These are phyloP conservation scores for Leucoraja ocellata DNA, from an alignment of 2,797 vertebrate species.

Conservation along the genomic window DNA sequence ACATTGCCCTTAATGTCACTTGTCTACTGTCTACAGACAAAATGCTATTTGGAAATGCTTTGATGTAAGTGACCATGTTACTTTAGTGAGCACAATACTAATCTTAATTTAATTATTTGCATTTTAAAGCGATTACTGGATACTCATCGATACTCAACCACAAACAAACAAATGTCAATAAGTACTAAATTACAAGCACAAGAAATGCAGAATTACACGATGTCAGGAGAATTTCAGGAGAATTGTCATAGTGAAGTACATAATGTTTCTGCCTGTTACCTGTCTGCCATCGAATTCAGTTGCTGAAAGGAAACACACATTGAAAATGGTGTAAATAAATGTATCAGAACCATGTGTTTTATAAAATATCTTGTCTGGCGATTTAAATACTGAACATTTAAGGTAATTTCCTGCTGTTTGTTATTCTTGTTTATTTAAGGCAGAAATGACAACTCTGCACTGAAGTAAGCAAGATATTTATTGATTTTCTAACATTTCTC, in stretches of 20 bases:
- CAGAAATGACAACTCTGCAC: not conserved
- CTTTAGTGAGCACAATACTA: not conserved
- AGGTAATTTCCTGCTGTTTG: not conserved
- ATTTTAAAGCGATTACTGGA: not conserved
- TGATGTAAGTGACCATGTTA: not conserved
- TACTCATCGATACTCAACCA: too few species aligned
- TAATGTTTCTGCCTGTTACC: constrained; percentile 2
- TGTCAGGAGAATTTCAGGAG: too few species aligned
- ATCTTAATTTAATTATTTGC: not conserved
- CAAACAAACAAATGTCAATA: not conserved
- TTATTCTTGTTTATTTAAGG: not conserved
- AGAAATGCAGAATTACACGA: not conserved
- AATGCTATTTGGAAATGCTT: not conserved
- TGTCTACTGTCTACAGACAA: not conserved
- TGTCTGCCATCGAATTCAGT: constrained; percentile 24
- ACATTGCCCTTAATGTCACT: not conserved
- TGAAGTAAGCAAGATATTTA: not conserved
- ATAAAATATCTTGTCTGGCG: not conserved
- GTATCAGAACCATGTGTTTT: not conserved
- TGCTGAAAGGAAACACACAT: not conserved
- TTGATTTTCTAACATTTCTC: not conserved
- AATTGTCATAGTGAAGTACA: not conserved
- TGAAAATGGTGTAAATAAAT: not conserved
- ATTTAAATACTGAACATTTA: not conserved
- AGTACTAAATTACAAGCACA: not conserved